Percentiles rank a stretch among this genome's conserved stretches.
Conservation (phyloP, 2,113 vertebrate species). For the Elachura formosa region DNA sequence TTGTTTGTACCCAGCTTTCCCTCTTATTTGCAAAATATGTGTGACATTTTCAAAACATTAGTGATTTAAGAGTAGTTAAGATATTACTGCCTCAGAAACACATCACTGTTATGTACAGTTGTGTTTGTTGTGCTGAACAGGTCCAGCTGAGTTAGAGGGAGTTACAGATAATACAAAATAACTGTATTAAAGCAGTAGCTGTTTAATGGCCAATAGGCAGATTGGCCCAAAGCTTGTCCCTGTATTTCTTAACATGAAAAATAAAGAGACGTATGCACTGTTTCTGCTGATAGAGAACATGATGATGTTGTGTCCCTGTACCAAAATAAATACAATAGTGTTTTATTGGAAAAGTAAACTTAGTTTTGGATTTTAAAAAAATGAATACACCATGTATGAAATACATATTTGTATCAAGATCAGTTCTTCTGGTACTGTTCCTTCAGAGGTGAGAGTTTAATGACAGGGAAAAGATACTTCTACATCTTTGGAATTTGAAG, state of each 20-base stretch:
- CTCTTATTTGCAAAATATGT: neutral
- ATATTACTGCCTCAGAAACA: neutral
- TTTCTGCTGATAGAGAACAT: neutral
- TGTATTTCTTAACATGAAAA: neutral
- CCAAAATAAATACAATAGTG: neutral
- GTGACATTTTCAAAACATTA: neutral
- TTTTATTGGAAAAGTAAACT: neutral
- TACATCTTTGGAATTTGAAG: neutral
- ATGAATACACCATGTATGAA: neutral
- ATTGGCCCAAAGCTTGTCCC: neutral
- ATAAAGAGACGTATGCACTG: neutral
- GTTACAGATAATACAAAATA: neutral
- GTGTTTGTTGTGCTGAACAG: neutral
- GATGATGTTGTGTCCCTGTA: neutral
- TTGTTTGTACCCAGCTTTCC: neutral
- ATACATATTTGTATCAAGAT: neutral
- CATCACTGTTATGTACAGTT: fast-evolving
- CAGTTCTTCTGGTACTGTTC: neutral
- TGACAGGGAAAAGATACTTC: neutral
- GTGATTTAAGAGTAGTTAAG: neutral
- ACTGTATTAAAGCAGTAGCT: neutral
- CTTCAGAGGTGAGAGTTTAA: neutral
- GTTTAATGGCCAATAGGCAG: neutral
- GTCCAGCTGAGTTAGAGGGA: neutral
- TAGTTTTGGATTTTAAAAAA: neutral